Evolutionary conservation across 2,113 vertebrate species (phyloP).

Genomic region (Syngnathus floridae): DNA sequence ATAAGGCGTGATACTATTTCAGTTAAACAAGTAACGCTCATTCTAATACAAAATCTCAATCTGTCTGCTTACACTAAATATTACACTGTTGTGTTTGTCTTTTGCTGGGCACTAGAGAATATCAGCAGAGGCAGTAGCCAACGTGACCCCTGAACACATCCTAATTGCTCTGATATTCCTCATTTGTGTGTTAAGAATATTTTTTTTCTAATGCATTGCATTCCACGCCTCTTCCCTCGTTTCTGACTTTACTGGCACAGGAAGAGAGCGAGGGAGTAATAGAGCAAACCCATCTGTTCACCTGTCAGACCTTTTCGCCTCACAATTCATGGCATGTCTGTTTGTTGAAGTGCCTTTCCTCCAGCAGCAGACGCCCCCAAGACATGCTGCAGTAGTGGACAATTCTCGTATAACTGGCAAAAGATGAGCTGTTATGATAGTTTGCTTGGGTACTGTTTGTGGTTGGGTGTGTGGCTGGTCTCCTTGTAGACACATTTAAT

Average conservation of each 20-base stretch:
- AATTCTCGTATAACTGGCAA: constrained; percentile 48
- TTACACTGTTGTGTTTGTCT: neutral
- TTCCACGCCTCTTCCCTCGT: constrained; percentile 45
- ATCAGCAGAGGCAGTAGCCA: constrained; percentile 32
- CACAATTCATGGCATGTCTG: constrained; percentile 62
- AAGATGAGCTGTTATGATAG: constrained; percentile 39
- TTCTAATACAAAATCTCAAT: neutral
- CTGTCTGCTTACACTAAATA: constrained; percentile 21
- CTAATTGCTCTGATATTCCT: constrained; percentile 66
- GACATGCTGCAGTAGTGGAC: constrained; percentile 45
- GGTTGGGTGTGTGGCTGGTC: neutral
- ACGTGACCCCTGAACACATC: constrained; percentile 51
- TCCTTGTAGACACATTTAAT: neutral
- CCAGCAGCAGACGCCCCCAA: constrained; percentile 29
- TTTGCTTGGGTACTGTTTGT: neutral
- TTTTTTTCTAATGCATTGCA: constrained; percentile 67
- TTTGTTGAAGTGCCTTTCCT: constrained; percentile 59
- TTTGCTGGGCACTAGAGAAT: constrained; percentile 50
- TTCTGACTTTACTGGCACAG: constrained; percentile 47
- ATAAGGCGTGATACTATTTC: constrained; percentile 9
- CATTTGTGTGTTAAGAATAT: constrained; percentile 70
- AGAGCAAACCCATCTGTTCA: constrained; percentile 68
- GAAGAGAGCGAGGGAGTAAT: constrained; percentile 61
- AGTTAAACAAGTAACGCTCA: constrained; percentile 8
- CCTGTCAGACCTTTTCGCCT: constrained; percentile 67